Conservation (phyloP, 2,113 vertebrate species). For the Spermophilus dauricus region DNA sequence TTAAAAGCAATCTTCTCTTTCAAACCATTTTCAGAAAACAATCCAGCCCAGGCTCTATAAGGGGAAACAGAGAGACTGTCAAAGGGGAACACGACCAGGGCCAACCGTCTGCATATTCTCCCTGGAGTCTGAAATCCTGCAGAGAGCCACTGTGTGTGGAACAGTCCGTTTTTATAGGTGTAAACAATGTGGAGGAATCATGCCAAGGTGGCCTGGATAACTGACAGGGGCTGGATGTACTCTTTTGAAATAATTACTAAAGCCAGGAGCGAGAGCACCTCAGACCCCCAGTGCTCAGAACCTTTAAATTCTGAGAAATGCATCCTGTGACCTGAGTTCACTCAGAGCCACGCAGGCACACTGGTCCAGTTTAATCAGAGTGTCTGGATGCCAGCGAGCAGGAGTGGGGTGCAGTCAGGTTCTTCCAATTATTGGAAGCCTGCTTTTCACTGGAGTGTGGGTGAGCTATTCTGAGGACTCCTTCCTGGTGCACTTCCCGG, state of each 20-base stretch:
- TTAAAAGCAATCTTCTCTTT: not conserved
- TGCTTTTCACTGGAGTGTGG: not conserved
- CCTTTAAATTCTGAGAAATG: conserved; percentile 61
- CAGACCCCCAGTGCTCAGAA: conserved; percentile 72
- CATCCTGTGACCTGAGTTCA: not conserved
- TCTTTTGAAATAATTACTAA: conserved; percentile 82
- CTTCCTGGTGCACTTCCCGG: not conserved
- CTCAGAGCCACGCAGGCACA: rapidly evolving
- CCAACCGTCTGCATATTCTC: conserved; percentile 73
- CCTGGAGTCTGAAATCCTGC: conserved; percentile 72
- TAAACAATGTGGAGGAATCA: conserved; percentile 73
- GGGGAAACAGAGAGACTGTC: conserved; percentile 73
- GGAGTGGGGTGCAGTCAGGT: not conserved
- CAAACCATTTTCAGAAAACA: conserved; percentile 54
- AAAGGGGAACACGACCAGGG: conserved; percentile 78
- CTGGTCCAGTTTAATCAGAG: not conserved
- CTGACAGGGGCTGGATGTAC: conserved; percentile 83
- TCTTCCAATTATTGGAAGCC: conserved; percentile 50
- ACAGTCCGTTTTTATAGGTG: conserved; percentile 83
- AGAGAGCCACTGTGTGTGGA: conserved; percentile 84
- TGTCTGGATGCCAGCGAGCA: not conserved
- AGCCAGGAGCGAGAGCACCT: conserved; percentile 76
- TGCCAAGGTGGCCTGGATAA: conserved; percentile 81
- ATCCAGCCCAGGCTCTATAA: conserved; percentile 28
- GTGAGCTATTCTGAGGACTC: not conserved